Base-by-base conservation (phyloP, 2,797 vertebrate species). In the Epinephelus malabaricus region DNA sequence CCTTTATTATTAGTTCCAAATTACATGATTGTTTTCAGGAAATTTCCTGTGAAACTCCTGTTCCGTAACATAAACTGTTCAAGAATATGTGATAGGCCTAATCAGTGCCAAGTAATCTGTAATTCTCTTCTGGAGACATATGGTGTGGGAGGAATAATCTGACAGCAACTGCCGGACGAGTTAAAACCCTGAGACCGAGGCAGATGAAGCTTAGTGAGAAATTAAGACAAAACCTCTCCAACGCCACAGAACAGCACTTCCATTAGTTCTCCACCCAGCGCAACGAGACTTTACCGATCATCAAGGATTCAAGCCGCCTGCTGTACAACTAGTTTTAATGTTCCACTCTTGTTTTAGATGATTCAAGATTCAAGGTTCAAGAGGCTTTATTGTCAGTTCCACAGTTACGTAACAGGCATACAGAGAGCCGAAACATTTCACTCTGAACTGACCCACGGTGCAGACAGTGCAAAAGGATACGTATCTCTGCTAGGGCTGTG, bases 71-170 rank as follows among this genome's bases (percentile, higher is more conserved):
- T 40, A 27, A 69, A 14, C 11, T 5, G 2, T 50, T 27, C 12
- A n/a, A 0, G 61, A 62, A 30, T 9, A 6, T 10, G 38, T 38
- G 13, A 7, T 14, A 0, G 53, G 34, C 8, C 66, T 19, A 6
- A 13, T 74, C 54, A 12, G 73, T 1, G 49, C 27, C 43, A 11
- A 78, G 78, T 74, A 71, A 71, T 45, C 79, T 5, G 75, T 65
- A 62, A 64, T 21, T 78, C 45, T 64, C 46, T 6, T 34, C 60
- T 25, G 9, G 51, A 49, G 55, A 73, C 87, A 91, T 88, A 86
- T 85, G 87, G 87, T 34, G 87, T 27, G 49, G 60, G 34, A 75
- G 73, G 78, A 85, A 68, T 88, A 89, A 91, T 90, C 85, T 79
- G 73, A 72, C 55, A 54, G 51, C 2, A 13, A 6, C 43, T 0